These are phyloP conservation scores for Channa maculata DNA, from an alignment of 2,113 vertebrate genomes.

Conservation along the genomic window DNA sequence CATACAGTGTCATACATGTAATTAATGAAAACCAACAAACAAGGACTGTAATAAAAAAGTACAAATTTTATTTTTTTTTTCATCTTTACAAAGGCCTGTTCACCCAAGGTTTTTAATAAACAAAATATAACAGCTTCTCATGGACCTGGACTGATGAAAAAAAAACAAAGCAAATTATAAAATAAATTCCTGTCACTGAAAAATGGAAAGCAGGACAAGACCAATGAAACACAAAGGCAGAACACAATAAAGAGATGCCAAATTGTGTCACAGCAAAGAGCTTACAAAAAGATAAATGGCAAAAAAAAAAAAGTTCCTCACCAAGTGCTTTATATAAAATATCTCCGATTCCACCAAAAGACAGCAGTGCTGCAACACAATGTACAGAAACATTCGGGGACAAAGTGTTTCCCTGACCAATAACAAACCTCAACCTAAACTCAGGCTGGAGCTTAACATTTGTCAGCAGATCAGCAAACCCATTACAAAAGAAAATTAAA, in stretches of 20 bases:
- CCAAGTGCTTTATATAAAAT: slow-evolving; percentile 80
- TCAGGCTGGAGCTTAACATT: slow-evolving; percentile 10
- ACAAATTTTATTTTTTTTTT: slow-evolving; percentile 93
- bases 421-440: slow-evolving; percentile 12
- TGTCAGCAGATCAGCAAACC: slow-evolving; percentile 29
- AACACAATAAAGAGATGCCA: slow-evolving; percentile 53
- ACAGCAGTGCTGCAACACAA: slow-evolving; percentile 70
- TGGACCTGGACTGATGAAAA: slow-evolving; percentile 87
- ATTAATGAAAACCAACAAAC: neutral
- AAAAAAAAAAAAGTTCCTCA: slow-evolving; percentile 49
- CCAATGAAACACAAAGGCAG: slow-evolving; percentile 43
- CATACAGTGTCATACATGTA: neutral
- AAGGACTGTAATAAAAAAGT: slow-evolving; percentile 88
- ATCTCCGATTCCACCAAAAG: slow-evolving; percentile 52
- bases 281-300: slow-evolving; percentile 51
- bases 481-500: slow-evolving; percentile 45
- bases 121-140: slow-evolving; percentile 98
- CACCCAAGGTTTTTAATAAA: slow-evolving; percentile 88
- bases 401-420: slow-evolving; percentile 23
- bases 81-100: slow-evolving; percentile 93
- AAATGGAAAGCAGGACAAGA: slow-evolving; percentile 58
- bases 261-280: slow-evolving; percentile 63
- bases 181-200: slow-evolving; percentile 58
- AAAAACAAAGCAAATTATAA: slow-evolving; percentile 65
- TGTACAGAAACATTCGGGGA: slow-evolving; percentile 45